A percentile compares a stretch with the other conserved stretches of the same genome.
phyloP scores from a whole-genome alignment of 92 coral and sea anemone genomes.

The Nematostella vectensis region DNA sequence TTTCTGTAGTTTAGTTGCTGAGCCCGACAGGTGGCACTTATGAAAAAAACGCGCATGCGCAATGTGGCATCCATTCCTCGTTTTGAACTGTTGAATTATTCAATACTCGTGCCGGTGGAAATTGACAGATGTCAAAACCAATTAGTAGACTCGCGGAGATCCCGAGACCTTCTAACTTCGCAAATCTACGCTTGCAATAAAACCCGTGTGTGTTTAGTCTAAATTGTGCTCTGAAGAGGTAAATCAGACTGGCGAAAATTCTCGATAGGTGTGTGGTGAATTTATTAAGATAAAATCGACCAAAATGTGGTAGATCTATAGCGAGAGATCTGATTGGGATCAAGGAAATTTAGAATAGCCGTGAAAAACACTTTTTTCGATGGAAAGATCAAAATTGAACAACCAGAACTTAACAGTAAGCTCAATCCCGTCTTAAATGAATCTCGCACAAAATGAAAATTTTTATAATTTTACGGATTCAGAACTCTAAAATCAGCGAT shows the following conservation, averaged over 20 bases:
- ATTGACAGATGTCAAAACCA: constrained; percentile 73
- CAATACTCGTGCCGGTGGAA: constrained; percentile 50
- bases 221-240: no score
- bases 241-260: no score
- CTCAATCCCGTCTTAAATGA: no score
- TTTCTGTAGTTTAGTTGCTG: constrained; percentile 58
- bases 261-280: no score
- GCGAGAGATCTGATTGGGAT: constrained; percentile 10
- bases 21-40: constrained; percentile 74
- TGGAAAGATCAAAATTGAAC: no score
- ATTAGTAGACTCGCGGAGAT: constrained; percentile 48
- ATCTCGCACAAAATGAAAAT: no score
- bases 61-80: background rate
- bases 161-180: constrained; percentile 14
- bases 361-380: constrained; percentile 14
- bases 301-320: no score
- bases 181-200: constrained; percentile 29
- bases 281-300: no score
- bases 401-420: no score
- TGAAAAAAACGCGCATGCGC: constrained; percentile 56
- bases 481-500: background rate
- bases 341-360: constrained; percentile 26
- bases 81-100: constrained; percentile 44
- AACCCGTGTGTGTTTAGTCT: no score
- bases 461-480: no score